Evolutionary conservation across 92 coral and sea anemone genomes (phyloP).

Genomic region (Muricea muricata): DNA sequence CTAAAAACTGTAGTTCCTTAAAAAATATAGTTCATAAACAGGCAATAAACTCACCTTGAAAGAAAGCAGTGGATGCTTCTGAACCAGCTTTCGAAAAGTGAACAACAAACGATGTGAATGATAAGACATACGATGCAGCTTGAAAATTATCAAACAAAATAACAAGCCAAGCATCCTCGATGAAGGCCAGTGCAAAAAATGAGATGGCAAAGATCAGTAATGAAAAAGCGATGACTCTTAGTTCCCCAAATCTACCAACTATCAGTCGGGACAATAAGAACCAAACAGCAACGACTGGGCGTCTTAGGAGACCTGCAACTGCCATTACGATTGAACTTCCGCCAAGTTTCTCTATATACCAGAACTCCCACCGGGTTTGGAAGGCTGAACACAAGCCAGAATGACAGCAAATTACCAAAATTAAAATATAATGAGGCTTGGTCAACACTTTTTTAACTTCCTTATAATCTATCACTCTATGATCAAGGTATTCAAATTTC

Average conservation of each 20-base stretch:
- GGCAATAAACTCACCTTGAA: conserved; percentile 9
- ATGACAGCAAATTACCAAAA: conserved; percentile 11
- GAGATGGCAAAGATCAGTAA: not conserved
- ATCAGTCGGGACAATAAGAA: conserved; percentile 6
- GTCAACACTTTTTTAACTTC: conserved; percentile 12
- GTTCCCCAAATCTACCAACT: conserved; percentile 8
- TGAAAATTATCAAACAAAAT: conserved; percentile 10
- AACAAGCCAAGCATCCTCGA: conserved; percentile 32
- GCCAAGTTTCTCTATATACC: conserved; percentile 26
- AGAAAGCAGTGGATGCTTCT: conserved; percentile 18
- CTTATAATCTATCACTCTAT: not conserved
- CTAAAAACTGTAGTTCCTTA: too few relatives aligned
- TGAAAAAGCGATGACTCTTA: not conserved
- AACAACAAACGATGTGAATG: conserved; percentile 14
- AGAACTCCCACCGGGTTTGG: conserved; percentile 18
- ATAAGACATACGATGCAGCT: not conserved
- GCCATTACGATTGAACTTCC: conserved; percentile 16
- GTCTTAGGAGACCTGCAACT: conserved; percentile 2
- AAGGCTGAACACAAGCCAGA: conserved; percentile 16
- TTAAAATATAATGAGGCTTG: not conserved
- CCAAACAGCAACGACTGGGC: conserved; percentile 19
- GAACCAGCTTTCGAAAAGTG: conserved; percentile 25
- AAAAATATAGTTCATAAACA: too few relatives aligned
- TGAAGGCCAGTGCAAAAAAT: not conserved
- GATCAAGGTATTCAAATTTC: conserved; percentile 12